These are phyloP conservation scores for Pollachius pollachius DNA, from an alignment of 2,113 vertebrate species.

Conservation along the genomic window DNA sequence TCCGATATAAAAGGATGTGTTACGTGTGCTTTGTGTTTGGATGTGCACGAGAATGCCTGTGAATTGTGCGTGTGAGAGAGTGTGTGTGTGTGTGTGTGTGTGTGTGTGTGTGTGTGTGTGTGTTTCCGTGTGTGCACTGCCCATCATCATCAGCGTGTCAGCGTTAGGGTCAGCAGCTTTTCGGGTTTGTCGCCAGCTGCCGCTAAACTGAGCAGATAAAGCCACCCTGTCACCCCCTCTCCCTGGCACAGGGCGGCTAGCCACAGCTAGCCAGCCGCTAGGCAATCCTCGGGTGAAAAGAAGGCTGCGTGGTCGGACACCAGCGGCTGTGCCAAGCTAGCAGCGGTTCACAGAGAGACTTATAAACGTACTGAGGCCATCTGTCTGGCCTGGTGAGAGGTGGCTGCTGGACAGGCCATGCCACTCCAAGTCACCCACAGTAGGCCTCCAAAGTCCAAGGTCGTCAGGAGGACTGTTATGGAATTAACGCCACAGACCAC, in stretches of 20 bases:
- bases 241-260: too few species aligned
- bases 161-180: conserved; percentile 1
- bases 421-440: too few species aligned
- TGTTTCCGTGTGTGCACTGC: background rate
- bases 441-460: too few species aligned
- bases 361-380: background rate
- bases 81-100: conserved; percentile 8
- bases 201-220: background rate
- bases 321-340: conserved; percentile 35
- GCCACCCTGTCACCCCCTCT: too few species aligned
- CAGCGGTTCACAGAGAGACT: conserved; percentile 5
- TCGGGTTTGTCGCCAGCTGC: background rate
- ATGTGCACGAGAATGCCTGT: too few species aligned
- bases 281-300: conserved; percentile 26
- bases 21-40: too few species aligned
- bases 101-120: conserved; percentile 1
- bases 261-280: background rate
- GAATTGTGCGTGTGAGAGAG: too few species aligned
- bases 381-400: too few species aligned
- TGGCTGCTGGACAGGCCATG: too few species aligned
- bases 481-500: too few species aligned
- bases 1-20: too few species aligned
- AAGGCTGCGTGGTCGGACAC: conserved; percentile 9
- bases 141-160: conserved; percentile 23
- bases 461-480: too few species aligned